Base-by-base conservation (phyloP, 2,113 vertebrate genomes). In the Coptodon bakossiorum region DNA sequence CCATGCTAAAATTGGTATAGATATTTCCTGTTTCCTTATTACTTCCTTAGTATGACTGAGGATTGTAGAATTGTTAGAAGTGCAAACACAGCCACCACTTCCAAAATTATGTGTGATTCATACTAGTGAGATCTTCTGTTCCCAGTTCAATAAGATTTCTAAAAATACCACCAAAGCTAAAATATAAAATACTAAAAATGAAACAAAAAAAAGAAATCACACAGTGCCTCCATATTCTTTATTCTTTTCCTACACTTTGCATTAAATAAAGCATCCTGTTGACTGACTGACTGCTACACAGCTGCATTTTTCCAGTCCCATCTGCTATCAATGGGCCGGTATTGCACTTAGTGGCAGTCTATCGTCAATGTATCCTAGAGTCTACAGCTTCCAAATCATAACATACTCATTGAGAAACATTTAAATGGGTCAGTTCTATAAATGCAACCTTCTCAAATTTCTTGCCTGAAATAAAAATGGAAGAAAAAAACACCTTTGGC, bases 101-200 rank as follows among this genome's bases (percentile, higher is more conserved):
- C 38, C 43, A 78, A 50, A 78, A 8, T 29, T 8, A 50, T 29
- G 27, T 45, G 8, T 78, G 71, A 78, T 78, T 78, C 43, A 50
- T 78, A 19, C 43, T 78, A 29, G 43, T 78, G 43, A 78, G 43
- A 50, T 50, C 16, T 29, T 78, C 43, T 31, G 71, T 45, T 78
- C 24, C 71, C 71, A 78, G 71, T 78, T 78, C 71, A 78, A 78
- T 78, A 78, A 78, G 43, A 78, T 48, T 78, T 78, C 71, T 50
- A 78, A 78, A 78, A 50, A 50, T 50, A 50, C 43, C 10, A 78
- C 73, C 45, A 78, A 78, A 78, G 73, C 6, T 31, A 50, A 78
- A 78, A 78, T 50, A 78, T 12, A 19, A 76, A 48, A 6, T 76
- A 29, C 71, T 12, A 76, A 76, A 50, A 76, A 31, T 76, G 9